Conservation (phyloP, 2,888 invertebrate species). For the Mycalesis mineus region DNA sequence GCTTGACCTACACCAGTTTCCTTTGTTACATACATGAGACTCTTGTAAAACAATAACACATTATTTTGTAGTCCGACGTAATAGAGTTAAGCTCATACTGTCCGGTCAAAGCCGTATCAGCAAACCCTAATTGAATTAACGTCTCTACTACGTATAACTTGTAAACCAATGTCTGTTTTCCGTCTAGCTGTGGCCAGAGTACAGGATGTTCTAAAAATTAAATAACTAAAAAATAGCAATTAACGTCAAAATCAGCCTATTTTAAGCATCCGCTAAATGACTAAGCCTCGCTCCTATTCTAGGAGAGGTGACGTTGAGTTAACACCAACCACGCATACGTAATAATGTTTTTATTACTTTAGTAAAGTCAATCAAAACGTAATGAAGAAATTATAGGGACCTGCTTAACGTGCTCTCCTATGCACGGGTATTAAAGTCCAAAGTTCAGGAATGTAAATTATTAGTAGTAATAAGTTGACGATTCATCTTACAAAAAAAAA, state of each 20-base stretch:
- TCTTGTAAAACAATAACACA: not conserved
- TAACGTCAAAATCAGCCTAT: not conserved
- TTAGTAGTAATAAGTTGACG: too few species aligned
- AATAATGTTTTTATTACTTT: too few species aligned
- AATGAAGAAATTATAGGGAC: too few species aligned
- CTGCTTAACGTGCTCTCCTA: too few species aligned
- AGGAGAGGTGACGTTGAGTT: too few species aligned
- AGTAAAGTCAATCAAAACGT: too few species aligned
- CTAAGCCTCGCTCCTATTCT: too few species aligned
- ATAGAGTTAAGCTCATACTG: not conserved
- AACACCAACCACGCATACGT: too few species aligned
- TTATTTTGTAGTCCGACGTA: not conserved
- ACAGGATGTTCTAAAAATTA: not conserved
- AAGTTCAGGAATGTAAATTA: too few species aligned
- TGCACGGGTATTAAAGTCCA: too few species aligned
- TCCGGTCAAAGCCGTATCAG: not conserved
- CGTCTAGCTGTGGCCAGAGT: not conserved
- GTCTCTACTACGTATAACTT: constrained; percentile 5
- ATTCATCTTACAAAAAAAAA: too few species aligned
- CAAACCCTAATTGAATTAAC: constrained; percentile 5
- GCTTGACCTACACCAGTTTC: not conserved
- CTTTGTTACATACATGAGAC: not conserved
- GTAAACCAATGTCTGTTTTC: not conserved
- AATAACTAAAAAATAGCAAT: not conserved
- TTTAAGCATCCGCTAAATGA: too few species aligned